phyloP scores from a whole-genome alignment of 2,113 vertebrate genomes.

The Polypterus senegalus region DNA sequence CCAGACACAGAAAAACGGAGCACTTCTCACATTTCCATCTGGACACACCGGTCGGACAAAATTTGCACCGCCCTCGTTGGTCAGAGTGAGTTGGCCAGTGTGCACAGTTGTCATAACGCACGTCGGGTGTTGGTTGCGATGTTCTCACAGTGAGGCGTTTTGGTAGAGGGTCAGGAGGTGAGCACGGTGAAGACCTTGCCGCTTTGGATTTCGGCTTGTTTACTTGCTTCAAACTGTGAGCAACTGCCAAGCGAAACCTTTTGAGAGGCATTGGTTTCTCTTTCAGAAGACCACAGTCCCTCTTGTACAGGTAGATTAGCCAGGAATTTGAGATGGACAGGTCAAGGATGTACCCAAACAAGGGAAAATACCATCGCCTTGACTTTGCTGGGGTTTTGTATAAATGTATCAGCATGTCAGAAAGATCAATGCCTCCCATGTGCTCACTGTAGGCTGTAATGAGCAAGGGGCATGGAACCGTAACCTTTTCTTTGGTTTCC shows the following conservation, averaged over 20 bases:
- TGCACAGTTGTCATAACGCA: slow-evolving; percentile 14
- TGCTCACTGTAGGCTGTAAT: slow-evolving; percentile 17
- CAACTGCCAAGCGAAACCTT: slow-evolving; percentile 15
- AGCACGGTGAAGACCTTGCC: slow-evolving; percentile 4
- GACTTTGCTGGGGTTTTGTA: slow-evolving; percentile 17
- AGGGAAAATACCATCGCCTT: slow-evolving; percentile 16
- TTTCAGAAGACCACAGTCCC: slow-evolving; percentile 10
- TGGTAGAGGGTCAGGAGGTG: slow-evolving; percentile 1
- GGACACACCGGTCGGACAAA: slow-evolving; percentile 19
- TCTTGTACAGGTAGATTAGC: slow-evolving; percentile 16
- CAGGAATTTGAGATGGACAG: slow-evolving; percentile 18
- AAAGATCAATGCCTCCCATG: slow-evolving; percentile 18
- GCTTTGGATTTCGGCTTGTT: slow-evolving; percentile 3
- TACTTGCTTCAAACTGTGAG: slow-evolving; percentile 5
- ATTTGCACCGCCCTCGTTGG: slow-evolving; percentile 11
- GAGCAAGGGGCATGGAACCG: slow-evolving; percentile 17
- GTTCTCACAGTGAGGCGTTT: slow-evolving; percentile 6
- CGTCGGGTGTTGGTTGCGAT: slow-evolving; percentile 6
- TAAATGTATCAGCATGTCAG: slow-evolving; percentile 19
- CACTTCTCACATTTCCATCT: slow-evolving; percentile 15
- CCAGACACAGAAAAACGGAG: slow-evolving; percentile 17
- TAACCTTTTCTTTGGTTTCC: slow-evolving; percentile 8
- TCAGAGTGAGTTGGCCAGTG: slow-evolving; percentile 16
- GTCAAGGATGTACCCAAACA: slow-evolving; percentile 16
- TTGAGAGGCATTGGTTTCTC: slow-evolving; percentile 19